Evolutionary conservation across 1,140 invertebrate species (phyloP).

Genomic region (Saxidomus purpurata): DNA sequence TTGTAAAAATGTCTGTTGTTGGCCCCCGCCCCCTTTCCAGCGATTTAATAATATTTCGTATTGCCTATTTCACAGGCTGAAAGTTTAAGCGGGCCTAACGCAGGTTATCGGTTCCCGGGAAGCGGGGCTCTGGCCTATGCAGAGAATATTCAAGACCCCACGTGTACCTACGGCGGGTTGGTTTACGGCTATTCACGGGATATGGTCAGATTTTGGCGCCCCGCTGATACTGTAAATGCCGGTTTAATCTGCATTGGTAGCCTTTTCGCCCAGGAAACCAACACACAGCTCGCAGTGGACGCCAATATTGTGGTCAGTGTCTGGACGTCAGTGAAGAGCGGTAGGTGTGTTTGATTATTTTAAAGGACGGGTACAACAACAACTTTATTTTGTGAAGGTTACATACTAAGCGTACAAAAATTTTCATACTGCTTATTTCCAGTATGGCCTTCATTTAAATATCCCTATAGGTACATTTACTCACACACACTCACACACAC

Average conservation of each 20-base stretch:
- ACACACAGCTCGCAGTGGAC: background rate
- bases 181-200: background rate
- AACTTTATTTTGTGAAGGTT: too few species aligned
- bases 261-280: background rate
- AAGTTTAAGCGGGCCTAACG: background rate
- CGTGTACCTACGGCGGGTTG: slow-evolving; percentile 16
- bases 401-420: too few species aligned
- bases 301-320: slow-evolving; percentile 1
- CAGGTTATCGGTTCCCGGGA: slow-evolving; percentile 21
- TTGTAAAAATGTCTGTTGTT: too few species aligned
- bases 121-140: slow-evolving; percentile 19
- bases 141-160: background rate
- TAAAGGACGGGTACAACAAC: too few species aligned
- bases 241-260: background rate
- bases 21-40: too few species aligned
- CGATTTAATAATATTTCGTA: too few species aligned
- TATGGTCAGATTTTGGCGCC: slow-evolving; percentile 28
- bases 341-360: too few species aligned
- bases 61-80: background rate
- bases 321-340: background rate
- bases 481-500: too few species aligned
- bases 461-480: too few species aligned
- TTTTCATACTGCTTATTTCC: too few species aligned
- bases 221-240: slow-evolving; percentile 13
- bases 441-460: too few species aligned